Evolutionary conservation across 1,140 invertebrate genomes (phyloP), one percentile per base, ranked within the genome.

Genomic region (Piezodorus guildinii): DNA sequence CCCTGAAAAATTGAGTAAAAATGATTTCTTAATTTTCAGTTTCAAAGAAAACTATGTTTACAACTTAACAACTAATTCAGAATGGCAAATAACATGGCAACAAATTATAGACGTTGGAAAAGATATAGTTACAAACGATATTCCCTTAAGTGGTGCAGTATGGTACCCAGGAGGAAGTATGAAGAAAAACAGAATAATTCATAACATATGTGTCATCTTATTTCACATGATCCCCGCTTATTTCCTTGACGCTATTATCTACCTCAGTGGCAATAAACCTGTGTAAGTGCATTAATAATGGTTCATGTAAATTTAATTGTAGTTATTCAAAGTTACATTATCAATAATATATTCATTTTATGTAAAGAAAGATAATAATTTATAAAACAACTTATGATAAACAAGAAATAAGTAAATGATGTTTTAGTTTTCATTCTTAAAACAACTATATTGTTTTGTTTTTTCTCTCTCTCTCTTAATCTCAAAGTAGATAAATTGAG

Each of bases 151-250:
- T 67, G 82, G 83, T 9, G 82, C 88, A 1, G 83, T 85, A n/a
- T 91, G 88, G 88, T 92, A 92, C 74, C 91, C 91, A 0, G 88
- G 88, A 39, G 89, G 90, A 5, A 88, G 85, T 1, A 92, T 95
- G 86, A 94, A 92, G 71, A 85, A 81, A 64, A 87, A 83, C 25
- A 79, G 83, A 68, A 70, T 86, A 2, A 70, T 85, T 58, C 90
- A 94, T 71, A 84, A 85, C 65, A 81, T 94, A 45, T 89, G 85
- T 70, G 82, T 89, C 59, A 72, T 92, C 6, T 77, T 94, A 23
- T 90, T 91, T 72, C 91, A 94, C 71, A 84, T 86, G 76, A 74
- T 94, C 46, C 91, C 91, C 0, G 91, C 91, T 14, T 79, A 92
- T 44, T 72, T 93, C 61, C 78, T 93, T 46, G 92, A 95, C 68